phyloP scores from a whole-genome alignment of 2,888 invertebrate genomes.

The Lycia hirtaria region DNA sequence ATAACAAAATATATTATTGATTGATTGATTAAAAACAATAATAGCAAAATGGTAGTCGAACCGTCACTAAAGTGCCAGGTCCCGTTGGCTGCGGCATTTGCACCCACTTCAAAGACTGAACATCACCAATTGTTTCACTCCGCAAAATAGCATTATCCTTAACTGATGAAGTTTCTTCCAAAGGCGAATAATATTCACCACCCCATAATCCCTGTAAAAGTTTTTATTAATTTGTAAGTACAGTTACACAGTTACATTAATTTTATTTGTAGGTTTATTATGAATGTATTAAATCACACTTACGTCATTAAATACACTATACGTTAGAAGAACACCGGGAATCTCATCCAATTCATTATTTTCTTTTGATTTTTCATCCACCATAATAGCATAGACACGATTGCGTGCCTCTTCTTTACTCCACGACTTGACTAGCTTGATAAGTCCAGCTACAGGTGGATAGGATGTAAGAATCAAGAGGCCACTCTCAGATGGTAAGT shows the following conservation, averaged over 20 bases:
- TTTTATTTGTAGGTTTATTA: neutral
- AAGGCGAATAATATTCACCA: conserved; percentile 3
- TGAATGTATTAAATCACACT: conserved; percentile 19
- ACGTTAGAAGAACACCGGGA: conserved; percentile 39
- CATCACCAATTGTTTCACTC: conserved; percentile 40
- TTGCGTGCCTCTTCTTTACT: conserved; percentile 41
- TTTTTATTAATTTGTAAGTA: too few relatives aligned
- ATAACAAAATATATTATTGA: too few relatives aligned
- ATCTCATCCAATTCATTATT: conserved; percentile 25
- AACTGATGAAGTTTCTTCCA: conserved; percentile 11
- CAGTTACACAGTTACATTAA: too few relatives aligned
- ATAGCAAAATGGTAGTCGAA: conserved; percentile 27
- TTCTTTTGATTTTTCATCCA: conserved; percentile 30
- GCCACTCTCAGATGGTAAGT: conserved; percentile 34
- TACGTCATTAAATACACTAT: conserved; percentile 43
- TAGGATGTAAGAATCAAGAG: conserved; percentile 45
- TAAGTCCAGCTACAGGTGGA: conserved; percentile 44
- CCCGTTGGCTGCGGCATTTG: conserved; percentile 38
- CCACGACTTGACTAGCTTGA: conserved; percentile 46
- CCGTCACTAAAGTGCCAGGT: conserved; percentile 52
- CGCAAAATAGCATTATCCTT: conserved; percentile 1
- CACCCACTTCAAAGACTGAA: conserved; percentile 53
- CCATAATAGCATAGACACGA: conserved; percentile 41
- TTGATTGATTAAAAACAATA: neutral
- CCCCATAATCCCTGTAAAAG: conserved; percentile 3